These are phyloP conservation scores for Nibea coibor DNA, from an alignment of 2,113 vertebrate species.

Conservation along the genomic window DNA sequence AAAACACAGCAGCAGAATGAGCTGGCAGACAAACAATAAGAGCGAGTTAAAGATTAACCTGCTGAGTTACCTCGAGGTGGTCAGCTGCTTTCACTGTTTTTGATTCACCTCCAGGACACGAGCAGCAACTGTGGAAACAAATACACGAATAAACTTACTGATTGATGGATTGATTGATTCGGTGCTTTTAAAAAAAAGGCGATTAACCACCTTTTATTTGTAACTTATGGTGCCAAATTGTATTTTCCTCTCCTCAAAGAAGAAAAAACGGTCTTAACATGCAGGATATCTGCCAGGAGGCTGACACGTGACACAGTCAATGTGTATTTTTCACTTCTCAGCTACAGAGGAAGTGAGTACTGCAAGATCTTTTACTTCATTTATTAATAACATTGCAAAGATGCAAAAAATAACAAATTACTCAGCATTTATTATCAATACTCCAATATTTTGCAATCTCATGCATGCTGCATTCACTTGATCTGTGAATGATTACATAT, in stretches of 20 bases:
- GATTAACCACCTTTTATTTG: too few species aligned
- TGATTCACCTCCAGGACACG: slow-evolving; percentile 52
- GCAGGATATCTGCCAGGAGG: background rate
- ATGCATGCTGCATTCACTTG: too few species aligned
- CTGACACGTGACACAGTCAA: background rate
- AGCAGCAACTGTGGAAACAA: slow-evolving; percentile 57
- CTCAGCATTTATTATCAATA: too few species aligned
- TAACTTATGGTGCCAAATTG: too few species aligned
- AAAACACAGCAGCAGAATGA: slow-evolving; percentile 16
- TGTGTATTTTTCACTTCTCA: background rate
- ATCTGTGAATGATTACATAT: too few species aligned
- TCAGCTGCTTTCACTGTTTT: slow-evolving; percentile 32
- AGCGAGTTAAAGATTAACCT: background rate
- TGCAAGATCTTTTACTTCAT: background rate
- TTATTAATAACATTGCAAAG: background rate
- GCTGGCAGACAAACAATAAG: background rate
- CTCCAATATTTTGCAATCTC: too few species aligned
- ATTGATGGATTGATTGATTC: background rate
- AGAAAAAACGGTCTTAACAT: background rate
- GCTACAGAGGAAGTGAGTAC: background rate
- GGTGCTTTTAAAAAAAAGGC: too few species aligned
- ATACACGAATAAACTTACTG: background rate
- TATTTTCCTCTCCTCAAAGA: background rate
- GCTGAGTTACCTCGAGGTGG: slow-evolving; percentile 44
- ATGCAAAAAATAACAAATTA: too few species aligned